These are phyloP conservation scores for Diuraphis noxia DNA, from an alignment of 1,140 invertebrate species.

Conservation along the genomic window DNA sequence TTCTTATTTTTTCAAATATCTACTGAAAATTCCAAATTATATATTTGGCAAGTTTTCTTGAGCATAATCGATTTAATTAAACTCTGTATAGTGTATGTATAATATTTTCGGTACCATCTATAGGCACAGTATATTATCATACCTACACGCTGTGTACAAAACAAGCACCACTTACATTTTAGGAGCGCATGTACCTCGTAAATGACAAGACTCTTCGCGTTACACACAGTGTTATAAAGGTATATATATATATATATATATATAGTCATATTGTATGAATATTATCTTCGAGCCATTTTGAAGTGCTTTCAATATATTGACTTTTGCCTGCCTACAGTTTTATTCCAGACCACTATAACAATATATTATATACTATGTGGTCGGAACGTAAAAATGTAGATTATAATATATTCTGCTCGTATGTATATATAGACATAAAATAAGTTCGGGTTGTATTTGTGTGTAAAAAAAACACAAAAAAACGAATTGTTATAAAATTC, in stretches of 20 bases:
- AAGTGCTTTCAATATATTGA: not conserved
- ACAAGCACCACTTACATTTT: not conserved
- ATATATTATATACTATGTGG: not conserved
- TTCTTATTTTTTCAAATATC: no score
- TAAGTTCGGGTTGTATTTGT: not conserved
- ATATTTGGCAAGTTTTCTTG: no score
- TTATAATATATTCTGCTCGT: not conserved
- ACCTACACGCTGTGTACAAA: not conserved
- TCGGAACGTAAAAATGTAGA: not conserved
- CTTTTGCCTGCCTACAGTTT: not conserved
- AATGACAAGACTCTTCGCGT: not conserved
- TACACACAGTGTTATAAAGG: not conserved
- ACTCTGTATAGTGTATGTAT: no score
- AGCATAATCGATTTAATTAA: no score
- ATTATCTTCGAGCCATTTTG: not conserved
- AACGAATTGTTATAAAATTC: not conserved
- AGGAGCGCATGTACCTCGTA: not conserved
- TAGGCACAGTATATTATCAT: not conserved
- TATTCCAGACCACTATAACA: constrained; percentile 3
- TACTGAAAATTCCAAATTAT: no score
- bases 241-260: no score
- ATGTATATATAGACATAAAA: not conserved
- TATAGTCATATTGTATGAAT: no score
- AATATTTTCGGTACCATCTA: not conserved
- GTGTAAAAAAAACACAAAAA: not conserved